Evolutionary conservation across 1,140 invertebrate species (phyloP).

Genomic region (Leptinotarsa lineolata): DNA sequence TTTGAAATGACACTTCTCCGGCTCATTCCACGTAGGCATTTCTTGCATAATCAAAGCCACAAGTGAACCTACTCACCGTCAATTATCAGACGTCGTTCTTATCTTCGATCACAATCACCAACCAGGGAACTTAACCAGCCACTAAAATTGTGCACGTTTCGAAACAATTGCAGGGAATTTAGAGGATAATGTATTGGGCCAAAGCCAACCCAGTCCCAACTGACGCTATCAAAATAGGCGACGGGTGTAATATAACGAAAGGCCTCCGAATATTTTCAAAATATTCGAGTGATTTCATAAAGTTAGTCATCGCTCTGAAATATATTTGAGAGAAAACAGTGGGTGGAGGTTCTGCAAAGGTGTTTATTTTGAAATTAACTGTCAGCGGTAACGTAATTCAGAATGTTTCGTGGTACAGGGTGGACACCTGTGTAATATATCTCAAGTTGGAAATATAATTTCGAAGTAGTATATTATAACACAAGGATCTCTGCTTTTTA

Average conservation of each 20-base stretch:
- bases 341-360: not conserved
- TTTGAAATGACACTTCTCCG: no score
- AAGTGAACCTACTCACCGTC: not conserved
- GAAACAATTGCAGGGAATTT: constrained; percentile 20
- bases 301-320: not conserved
- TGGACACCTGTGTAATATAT: no score
- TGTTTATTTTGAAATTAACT: constrained; percentile 4
- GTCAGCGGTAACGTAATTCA: no score
- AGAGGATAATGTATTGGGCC: constrained; percentile 9
- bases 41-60: no score
- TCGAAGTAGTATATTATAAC: no score
- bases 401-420: no score
- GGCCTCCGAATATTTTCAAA: not conserved
- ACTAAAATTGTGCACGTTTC: constrained; percentile 16
- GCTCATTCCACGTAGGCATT: no score
- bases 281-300: constrained; percentile 19
- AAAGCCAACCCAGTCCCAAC: not conserved
- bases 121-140: constrained; percentile 20
- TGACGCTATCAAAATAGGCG: not conserved
- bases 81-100: not conserved
- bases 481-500: no score
- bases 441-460: no score
- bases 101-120: not conserved
- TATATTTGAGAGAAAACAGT: not conserved
- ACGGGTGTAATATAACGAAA: not conserved